Percentiles rank a stretch among this genome's conserved stretches.
Conservation (phyloP, 2,113 vertebrate genomes). For the Panurus biarmicus region DNA sequence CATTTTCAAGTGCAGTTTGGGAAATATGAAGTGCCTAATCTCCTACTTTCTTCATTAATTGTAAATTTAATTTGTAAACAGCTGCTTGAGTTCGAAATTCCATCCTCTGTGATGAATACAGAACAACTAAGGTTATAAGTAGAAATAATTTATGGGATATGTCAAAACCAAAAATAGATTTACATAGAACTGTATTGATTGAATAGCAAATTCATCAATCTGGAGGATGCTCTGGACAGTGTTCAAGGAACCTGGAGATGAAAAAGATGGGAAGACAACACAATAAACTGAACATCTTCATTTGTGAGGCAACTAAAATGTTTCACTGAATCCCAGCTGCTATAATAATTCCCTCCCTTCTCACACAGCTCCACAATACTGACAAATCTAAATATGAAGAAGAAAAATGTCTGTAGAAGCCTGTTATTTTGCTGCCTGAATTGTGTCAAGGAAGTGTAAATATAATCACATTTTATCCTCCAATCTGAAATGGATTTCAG, state of each 20-base stretch:
- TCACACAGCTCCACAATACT: constrained; percentile 42
- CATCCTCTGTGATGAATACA: constrained; percentile 29
- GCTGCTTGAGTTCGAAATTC: constrained; percentile 13
- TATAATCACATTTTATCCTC: constrained; percentile 77
- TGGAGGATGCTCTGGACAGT: not conserved
- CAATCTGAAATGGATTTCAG: constrained; percentile 72
- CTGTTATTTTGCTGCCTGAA: constrained; percentile 75
- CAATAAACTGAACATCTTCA: constrained; percentile 33
- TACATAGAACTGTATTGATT: constrained; percentile 53
- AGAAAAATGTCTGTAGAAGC: constrained; percentile 68
- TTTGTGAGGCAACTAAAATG: constrained; percentile 41
- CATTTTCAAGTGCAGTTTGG: not conserved
- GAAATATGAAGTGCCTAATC: constrained; percentile 23
- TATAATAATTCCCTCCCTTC: constrained; percentile 33
- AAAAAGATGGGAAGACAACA: constrained; percentile 17
- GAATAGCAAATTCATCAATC: not conserved
- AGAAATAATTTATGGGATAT: constrained; percentile 44
- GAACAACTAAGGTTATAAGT: constrained; percentile 48
- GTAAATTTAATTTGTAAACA: constrained; percentile 29
- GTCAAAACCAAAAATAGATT: constrained; percentile 54
- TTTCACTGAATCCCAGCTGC: constrained; percentile 48
- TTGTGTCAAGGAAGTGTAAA: constrained; percentile 75
- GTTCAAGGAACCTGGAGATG: not conserved
- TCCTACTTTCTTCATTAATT: constrained; percentile 29
- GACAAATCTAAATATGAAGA: constrained; percentile 76